Conservation (phyloP, 1,140 invertebrate genomes). For the Habropoda laboriosa region DNA sequence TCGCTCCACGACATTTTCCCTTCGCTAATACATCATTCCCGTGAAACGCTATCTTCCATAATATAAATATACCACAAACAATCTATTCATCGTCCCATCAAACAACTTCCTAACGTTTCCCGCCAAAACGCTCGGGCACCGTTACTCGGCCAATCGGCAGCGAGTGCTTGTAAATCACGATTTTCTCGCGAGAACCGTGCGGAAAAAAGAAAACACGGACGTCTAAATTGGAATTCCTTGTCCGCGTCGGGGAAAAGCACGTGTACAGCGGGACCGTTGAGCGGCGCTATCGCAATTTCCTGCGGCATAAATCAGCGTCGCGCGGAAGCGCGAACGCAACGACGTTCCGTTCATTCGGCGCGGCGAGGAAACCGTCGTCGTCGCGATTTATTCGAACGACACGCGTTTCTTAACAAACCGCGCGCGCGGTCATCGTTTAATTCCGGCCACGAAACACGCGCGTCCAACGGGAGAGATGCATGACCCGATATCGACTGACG, state of each 20-base stretch:
- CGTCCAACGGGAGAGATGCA: constrained; percentile 15
- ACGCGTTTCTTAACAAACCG: not conserved
- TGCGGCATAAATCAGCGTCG: constrained; percentile 26
- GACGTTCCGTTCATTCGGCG: constrained; percentile 18
- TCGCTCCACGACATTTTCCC: no score
- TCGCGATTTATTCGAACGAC: constrained; percentile 32
- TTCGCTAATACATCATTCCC: no score
- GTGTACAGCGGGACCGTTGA: constrained; percentile 1
- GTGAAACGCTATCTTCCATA: no score
- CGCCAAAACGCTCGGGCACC: not conserved
- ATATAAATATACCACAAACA: no score
- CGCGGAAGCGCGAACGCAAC: constrained; percentile 6
- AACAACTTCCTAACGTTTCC: no score
- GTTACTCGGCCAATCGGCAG: constrained; percentile 3
- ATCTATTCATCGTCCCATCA: no score
- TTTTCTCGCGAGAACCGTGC: not conserved
- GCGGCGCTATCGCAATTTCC: constrained; percentile 26
- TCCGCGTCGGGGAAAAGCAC: constrained; percentile 22
- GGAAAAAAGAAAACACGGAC: not conserved
- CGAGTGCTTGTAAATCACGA: constrained; percentile 9
- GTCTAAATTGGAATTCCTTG: constrained; percentile 49
- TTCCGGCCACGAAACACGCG: not conserved
- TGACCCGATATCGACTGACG: constrained; percentile 66
- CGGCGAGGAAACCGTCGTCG: no score
- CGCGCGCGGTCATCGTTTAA: constrained; percentile 13